Evolutionary conservation across 2,797 vertebrate species (phyloP).

Genomic region (Xiphophorus birchmanni): DNA sequence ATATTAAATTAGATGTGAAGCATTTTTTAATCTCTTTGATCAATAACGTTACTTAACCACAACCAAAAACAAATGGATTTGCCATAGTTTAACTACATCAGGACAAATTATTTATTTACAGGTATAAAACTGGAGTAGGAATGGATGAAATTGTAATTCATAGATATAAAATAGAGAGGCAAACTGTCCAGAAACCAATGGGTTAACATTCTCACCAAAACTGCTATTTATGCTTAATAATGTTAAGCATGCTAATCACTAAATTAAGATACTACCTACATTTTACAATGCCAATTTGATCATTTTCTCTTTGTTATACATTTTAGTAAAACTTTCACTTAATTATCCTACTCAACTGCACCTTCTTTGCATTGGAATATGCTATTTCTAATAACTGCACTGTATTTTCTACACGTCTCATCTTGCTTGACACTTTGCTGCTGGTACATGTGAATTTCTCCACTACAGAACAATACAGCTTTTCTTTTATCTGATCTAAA

Average conservation of each 20-base stretch:
- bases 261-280: not conserved
- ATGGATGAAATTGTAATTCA: not conserved
- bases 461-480: not conserved
- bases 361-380: no score
- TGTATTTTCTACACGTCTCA: not conserved
- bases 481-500: not conserved
- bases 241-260: not conserved
- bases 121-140: not conserved
- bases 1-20: no score
- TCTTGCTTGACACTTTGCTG: not conserved
- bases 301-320: not conserved
- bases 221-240: not conserved
- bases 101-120: not conserved
- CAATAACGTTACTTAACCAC: not conserved
- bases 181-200: not conserved
- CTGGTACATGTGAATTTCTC: not conserved
- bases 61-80: not conserved
- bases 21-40: not conserved
- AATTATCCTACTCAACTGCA: no score
- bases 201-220: not conserved
- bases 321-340: not conserved
- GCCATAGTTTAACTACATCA: not conserved
- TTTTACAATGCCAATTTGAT: not conserved
- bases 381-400: no score
- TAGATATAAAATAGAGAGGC: not conserved